Base-by-base conservation (phyloP, 1,140 invertebrate genomes). In the Nylanderia fulva region DNA sequence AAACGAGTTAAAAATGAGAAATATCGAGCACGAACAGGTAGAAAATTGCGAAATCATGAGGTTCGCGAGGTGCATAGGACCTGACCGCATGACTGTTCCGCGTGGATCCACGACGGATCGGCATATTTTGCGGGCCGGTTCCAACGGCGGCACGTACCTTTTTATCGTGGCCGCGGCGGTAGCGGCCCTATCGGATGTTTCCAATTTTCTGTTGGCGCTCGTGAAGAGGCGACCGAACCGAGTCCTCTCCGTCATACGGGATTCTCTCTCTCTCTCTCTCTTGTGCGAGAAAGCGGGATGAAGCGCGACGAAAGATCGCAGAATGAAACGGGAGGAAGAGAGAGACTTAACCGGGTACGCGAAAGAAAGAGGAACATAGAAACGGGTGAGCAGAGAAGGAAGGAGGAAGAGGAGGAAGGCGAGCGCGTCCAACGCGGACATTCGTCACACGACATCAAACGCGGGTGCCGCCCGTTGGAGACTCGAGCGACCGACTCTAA, bases 401-500 rank as follows among this genome's bases (percentile, higher is more conserved):
- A 18, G 21, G 56, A 52, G 15, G 36, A 76, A 36, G 36, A 13
- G 75, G 61, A 66, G 72, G 77, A 89, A 84, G 74, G 72, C 56
- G 61, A 90, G 89, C 89, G 89, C 89, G 89, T 90, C 89, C 86
- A 94, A 94, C 93, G 90, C 91, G 92, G 92, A 94, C 93, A 94
- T 94, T 94, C 93, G 93, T 94, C 93, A 93, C 93, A 94, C 92
- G 91, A 93, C 93, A 93, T 94, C 93, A 94, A 94, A 94, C 92
- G 93, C 91, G 89, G 90, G 86, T 92, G 93, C 92, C 93, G 93
- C 91, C 92, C 88, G 91, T 91, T 91, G 91, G 88, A 92, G 91
- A 92, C 91, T 90, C 91, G 92, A 91, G 91, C 92, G 91, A 90
- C 91, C 92, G 92, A 93, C 91, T 93, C 92, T 93, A 93, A 93